Evolutionary conservation across 2,888 invertebrate genomes (phyloP).

Genomic region (Sipha maydis): DNA sequence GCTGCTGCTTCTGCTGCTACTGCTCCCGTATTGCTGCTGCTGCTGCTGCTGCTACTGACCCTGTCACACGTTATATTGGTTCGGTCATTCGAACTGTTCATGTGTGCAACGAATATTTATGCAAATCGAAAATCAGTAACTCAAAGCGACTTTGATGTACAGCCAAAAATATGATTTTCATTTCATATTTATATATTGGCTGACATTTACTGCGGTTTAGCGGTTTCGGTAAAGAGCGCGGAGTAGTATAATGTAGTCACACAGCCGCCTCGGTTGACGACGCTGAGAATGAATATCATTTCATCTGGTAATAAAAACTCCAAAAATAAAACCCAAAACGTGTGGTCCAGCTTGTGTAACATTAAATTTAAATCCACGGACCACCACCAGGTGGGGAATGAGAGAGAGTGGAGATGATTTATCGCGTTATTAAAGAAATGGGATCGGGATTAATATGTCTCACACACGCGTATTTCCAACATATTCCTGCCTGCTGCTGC

Average conservation of each 20-base stretch:
- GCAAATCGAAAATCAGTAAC: slow-evolving; percentile 45
- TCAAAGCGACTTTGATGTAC: slow-evolving; percentile 35
- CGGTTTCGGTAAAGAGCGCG: neutral
- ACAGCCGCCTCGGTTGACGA: neutral
- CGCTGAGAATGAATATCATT: slow-evolving; percentile 13
- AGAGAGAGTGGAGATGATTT: slow-evolving; percentile 45
- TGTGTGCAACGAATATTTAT: slow-evolving; percentile 41
- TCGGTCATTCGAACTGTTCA: neutral
- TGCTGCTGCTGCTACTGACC: neutral
- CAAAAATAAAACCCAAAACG: slow-evolving; percentile 57
- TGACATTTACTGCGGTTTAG: slow-evolving; percentile 33
- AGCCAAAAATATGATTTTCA: slow-evolving; percentile 51
- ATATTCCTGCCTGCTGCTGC: no score
- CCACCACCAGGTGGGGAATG: slow-evolving; percentile 14
- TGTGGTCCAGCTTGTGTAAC: slow-evolving; percentile 38
- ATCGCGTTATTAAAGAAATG: slow-evolving; percentile 57
- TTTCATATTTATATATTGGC: slow-evolving; percentile 28
- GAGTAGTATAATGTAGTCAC: neutral
- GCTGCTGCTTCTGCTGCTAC: neutral
- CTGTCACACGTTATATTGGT: slow-evolving; percentile 10
- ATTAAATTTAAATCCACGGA: slow-evolving; percentile 57
- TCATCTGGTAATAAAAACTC: slow-evolving; percentile 58
- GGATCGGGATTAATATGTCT: slow-evolving; percentile 47
- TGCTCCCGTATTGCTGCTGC: neutral
- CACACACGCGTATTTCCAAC: neutral